A percentile compares a stretch with the other conserved stretches of the same genome.
phyloP scores from a whole-genome alignment of 2,113 vertebrate genomes.

The Malurus elegans region DNA sequence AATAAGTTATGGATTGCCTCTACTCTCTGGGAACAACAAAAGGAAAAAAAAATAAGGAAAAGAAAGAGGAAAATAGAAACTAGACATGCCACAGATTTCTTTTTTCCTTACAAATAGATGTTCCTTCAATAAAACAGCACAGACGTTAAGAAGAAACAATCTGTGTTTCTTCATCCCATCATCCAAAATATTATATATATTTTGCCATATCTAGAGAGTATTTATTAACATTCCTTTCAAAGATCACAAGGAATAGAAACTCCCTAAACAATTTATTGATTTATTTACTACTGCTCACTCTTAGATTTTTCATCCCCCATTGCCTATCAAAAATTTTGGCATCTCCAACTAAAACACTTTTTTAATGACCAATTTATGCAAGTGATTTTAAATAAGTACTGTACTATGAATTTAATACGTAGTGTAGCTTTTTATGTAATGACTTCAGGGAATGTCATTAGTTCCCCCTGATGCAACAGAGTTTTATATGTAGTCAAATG shows the following conservation, averaged over 20 bases:
- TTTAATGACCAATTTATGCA: neutral
- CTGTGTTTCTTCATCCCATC: neutral
- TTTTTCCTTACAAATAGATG: neutral
- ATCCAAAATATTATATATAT: neutral
- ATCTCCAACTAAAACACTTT: neutral
- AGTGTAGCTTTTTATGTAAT: neutral
- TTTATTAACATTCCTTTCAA: neutral
- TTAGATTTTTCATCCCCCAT: neutral
- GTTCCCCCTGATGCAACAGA: neutral
- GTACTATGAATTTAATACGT: neutral
- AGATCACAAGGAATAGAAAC: neutral
- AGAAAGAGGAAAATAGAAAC: neutral
- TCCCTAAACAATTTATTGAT: neutral
- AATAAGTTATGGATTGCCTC: neutral
- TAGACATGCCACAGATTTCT: rapidly evolving
- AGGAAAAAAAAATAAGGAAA: rapidly evolving
- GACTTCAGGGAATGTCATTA: neutral
- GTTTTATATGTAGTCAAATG: neutral
- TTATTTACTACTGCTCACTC: neutral
- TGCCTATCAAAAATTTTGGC: neutral
- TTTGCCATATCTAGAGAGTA: neutral
- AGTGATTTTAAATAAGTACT: neutral
- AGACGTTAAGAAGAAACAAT: neutral
- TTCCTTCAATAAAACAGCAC: neutral
- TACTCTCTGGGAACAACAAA: neutral